Evolutionary conservation across 2,888 invertebrate species (phyloP), one percentile per base, ranked within the genome.

Genomic region (Rosalia funebris): DNA sequence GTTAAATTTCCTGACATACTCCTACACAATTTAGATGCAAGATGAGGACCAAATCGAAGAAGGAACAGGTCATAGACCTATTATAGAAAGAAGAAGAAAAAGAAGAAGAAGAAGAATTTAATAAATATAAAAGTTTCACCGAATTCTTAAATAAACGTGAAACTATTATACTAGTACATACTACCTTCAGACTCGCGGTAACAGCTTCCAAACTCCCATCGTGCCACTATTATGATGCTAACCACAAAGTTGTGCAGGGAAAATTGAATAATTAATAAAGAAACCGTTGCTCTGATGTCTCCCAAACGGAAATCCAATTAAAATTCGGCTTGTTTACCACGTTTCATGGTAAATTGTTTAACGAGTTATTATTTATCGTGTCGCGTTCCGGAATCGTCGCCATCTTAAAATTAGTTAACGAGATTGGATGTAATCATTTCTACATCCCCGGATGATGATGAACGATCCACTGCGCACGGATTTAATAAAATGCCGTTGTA

Each of bases 251-350:
- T 31, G 41, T 31, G 32, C 31, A 31, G 42, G 15, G 54, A 31
- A 42, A 55, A 39, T 48, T 48, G 48, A 48, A 57, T 41, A 48
- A 34, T 57, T 48, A 57, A 57, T 48, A 57, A 57, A 57, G 57
- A 48, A 57, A 39, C 41, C 48, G 46, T 47, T 47, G 17, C 32
- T 25, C 34, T 47, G 46, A 47, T 47, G 46, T 47, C 32, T 47
- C 46, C 46, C 46, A 34, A 47, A 47, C 32, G 46, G 32, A 34
- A 47, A 47, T 47, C 32, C 46, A 34, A 47, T 47, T 47, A 47
- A 47, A 47, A 32, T 47, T 34, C 16, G 16, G 15, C 31, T 47
- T 47, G 46, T 47, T 47, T 47, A 47, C 32, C 32, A 47, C 46
- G 16, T 47, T 47, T 34, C 46, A 34, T 11, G 46, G 46, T 34